These are phyloP conservation scores for Pyrgilauda ruficollis DNA, from an alignment of 2,113 vertebrate genomes.

Conservation along the genomic window DNA sequence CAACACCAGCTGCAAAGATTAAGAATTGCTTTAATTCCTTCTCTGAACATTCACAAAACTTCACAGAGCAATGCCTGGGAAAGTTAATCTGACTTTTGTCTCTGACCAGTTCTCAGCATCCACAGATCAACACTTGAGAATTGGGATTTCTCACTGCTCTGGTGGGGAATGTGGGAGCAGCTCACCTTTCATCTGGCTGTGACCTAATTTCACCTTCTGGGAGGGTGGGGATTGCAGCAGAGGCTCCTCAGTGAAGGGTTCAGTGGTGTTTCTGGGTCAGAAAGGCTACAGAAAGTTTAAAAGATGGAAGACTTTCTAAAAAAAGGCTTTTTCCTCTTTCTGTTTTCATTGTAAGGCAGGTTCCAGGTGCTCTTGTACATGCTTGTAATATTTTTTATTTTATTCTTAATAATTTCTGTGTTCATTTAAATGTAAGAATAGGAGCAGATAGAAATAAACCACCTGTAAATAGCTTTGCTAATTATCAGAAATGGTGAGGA, in stretches of 20 bases:
- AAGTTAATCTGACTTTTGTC: neutral
- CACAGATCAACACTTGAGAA: neutral
- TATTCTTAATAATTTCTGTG: neutral
- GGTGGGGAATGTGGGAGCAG: neutral
- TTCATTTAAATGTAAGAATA: neutral
- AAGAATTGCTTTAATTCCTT: neutral
- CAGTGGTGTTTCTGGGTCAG: neutral
- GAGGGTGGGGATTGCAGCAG: neutral
- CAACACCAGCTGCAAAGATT: neutral
- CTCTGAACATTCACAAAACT: neutral
- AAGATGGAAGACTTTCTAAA: neutral
- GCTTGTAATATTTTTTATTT: neutral
- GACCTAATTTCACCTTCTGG: neutral
- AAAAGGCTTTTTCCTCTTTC: neutral
- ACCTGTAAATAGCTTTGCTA: neutral
- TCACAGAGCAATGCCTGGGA: neutral
- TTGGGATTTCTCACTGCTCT: neutral
- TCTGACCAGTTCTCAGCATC: neutral
- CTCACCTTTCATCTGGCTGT: neutral
- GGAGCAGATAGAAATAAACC: conserved; percentile 7
- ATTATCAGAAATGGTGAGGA: conserved; percentile 12
- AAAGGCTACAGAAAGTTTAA: neutral
- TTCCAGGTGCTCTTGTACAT: neutral
- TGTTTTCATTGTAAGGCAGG: neutral
- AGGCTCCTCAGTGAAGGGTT: neutral